These are phyloP conservation scores for Drosophila prosaltans DNA, from an alignment of 1,140 invertebrate species.

Conservation along the genomic window DNA sequence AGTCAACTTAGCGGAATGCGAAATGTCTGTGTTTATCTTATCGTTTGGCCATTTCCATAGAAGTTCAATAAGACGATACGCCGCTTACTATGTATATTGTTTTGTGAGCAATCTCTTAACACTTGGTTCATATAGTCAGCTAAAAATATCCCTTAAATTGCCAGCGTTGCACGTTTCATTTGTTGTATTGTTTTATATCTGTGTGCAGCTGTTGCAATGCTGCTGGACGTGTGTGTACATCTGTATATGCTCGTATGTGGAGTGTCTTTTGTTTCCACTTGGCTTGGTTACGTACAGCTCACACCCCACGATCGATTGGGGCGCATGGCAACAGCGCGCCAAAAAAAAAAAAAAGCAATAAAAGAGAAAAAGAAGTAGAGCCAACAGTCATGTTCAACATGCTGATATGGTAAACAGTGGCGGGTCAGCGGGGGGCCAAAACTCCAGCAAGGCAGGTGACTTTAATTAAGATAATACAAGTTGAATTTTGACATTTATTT, in stretches of 20 bases:
- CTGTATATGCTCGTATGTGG: background rate
- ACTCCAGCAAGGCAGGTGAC: background rate
- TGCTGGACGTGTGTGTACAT: conserved; percentile 47
- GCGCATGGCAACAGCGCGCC: conserved; percentile 63
- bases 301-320: conserved; percentile 9
- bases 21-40: conserved; percentile 7
- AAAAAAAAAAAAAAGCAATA: conserved; percentile 13
- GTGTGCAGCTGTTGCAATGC: conserved; percentile 51
- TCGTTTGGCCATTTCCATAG: background rate
- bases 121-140: conserved; percentile 7
- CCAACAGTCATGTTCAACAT: conserved; percentile 8
- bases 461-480: too few relatives aligned
- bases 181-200: conserved; percentile 35
- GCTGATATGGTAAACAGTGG: conserved; percentile 53
- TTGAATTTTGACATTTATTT: background rate
- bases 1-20: background rate
- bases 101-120: background rate
- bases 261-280: conserved; percentile 30
- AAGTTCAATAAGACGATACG: conserved; percentile 1
- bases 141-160: conserved; percentile 53
- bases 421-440: background rate
- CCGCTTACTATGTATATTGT: background rate
- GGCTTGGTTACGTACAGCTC: conserved; percentile 39
- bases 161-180: conserved; percentile 14
- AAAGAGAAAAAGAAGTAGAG: background rate